Evolutionary conservation across 2,113 vertebrate genomes (phyloP).

Genomic region (Pterocles orientalis): DNA sequence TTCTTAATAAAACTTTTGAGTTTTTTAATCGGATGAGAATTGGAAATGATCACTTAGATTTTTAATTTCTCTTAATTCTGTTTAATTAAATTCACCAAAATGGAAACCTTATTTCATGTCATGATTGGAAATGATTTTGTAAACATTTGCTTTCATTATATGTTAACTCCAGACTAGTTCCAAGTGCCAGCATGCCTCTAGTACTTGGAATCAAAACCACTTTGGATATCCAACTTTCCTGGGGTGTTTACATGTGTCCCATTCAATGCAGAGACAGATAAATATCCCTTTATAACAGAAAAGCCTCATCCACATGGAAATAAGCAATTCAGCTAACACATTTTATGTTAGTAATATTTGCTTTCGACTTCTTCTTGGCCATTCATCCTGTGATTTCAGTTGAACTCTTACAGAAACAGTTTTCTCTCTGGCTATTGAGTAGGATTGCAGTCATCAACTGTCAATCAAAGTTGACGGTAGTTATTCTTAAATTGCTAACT

Average conservation of each 20-base stretch:
- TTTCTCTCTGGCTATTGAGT: slow-evolving; percentile 25
- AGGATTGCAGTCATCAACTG: neutral
- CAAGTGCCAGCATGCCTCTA: slow-evolving; percentile 59
- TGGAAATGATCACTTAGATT: slow-evolving; percentile 70
- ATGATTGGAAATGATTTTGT: slow-evolving; percentile 73
- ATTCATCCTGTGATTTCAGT: slow-evolving; percentile 29
- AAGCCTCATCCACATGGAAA: slow-evolving; percentile 60
- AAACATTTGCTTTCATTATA: slow-evolving; percentile 77
- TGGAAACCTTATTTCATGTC: slow-evolving; percentile 72
- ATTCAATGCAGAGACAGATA: slow-evolving; percentile 65
- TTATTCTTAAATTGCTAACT: slow-evolving; percentile 20
- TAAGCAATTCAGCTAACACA: slow-evolving; percentile 43
- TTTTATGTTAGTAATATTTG: slow-evolving; percentile 54
- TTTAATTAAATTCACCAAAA: slow-evolving; percentile 72
- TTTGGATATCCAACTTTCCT: slow-evolving; percentile 68
- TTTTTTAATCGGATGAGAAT: slow-evolving; percentile 67
- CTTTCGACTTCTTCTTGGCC: slow-evolving; percentile 34
- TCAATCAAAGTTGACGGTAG: slow-evolving; percentile 4
- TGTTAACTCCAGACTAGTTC: slow-evolving; percentile 71
- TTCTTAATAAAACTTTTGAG: slow-evolving; percentile 69
- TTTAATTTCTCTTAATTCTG: slow-evolving; percentile 73
- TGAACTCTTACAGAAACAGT: slow-evolving; percentile 2
- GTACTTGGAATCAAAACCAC: slow-evolving; percentile 66
- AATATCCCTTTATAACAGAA: slow-evolving; percentile 61
- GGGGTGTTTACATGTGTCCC: slow-evolving; percentile 68